Conservation (phyloP, 2,888 invertebrate species). For the Temnothorax unifasciatus region DNA sequence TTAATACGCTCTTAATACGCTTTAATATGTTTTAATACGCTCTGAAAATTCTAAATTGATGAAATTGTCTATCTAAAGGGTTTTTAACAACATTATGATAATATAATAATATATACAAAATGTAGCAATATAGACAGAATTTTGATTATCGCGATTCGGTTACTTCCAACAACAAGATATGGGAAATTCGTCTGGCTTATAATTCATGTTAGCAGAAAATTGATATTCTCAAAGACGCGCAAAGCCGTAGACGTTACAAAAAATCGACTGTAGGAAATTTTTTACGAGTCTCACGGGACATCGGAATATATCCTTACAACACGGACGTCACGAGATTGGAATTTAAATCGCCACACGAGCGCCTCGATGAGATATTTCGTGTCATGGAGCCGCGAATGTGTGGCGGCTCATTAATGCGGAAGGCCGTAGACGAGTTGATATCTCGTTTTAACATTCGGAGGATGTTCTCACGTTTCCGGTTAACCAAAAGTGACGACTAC, state of each 20-base stretch:
- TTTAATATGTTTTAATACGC: constrained; percentile 11
- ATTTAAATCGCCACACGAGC: constrained; percentile 49
- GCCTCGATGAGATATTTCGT: constrained; percentile 31
- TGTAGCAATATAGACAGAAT: background rate
- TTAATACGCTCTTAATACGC: background rate
- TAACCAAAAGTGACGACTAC: constrained; percentile 44
- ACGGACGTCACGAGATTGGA: constrained; percentile 47
- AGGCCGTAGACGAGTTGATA: constrained; percentile 52
- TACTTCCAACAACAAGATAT: background rate
- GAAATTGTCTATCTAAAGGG: background rate
- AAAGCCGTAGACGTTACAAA: background rate
- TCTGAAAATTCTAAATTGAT: background rate
- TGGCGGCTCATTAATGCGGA: constrained; percentile 57
- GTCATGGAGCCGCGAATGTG: constrained; percentile 26
- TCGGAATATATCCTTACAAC: constrained; percentile 22
- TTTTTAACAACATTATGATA: background rate
- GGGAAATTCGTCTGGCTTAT: background rate
- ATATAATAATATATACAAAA: constrained; percentile 3
- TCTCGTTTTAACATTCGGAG: constrained; percentile 60
- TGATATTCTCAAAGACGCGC: constrained; percentile 8
- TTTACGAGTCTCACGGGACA: constrained; percentile 8
- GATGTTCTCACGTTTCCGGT: constrained; percentile 59
- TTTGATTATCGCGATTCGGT: background rate
- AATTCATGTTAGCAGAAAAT: constrained; percentile 4
- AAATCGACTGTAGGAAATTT: constrained; percentile 11